Conservation (phyloP, 2,888 invertebrate species). For the Clusia tigrina region DNA sequence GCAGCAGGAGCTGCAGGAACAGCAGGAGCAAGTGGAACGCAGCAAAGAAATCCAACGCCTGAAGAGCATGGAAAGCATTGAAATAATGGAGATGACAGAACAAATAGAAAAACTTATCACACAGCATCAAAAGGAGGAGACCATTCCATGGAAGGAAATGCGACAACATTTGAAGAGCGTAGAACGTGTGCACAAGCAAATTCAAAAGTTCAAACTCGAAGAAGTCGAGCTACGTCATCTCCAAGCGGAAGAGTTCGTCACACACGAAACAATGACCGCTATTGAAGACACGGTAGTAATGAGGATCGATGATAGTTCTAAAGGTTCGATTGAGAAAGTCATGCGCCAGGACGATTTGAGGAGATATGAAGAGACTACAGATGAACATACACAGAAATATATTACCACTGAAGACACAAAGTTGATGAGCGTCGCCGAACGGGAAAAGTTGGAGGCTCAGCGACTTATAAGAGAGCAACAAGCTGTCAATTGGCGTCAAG, state of each 20-base stretch:
- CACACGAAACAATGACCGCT: conserved; percentile 67
- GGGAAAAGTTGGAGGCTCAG: conserved; percentile 59
- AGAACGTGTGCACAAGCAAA: conserved; percentile 62
- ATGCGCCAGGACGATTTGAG: conserved; percentile 56
- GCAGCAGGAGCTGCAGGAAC: conserved; percentile 47
- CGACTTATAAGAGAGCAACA: conserved; percentile 55
- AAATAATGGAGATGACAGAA: conserved; percentile 62
- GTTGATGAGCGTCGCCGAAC: conserved; percentile 60
- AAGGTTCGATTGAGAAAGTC: conserved; percentile 54
- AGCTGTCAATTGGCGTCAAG: conserved; percentile 57
- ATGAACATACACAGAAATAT: conserved; percentile 52
- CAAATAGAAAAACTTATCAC: conserved; percentile 61
- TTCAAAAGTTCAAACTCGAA: conserved; percentile 64
- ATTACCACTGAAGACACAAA: conserved; percentile 58
- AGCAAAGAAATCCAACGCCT: conserved; percentile 61
- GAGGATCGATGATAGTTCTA: conserved; percentile 64
- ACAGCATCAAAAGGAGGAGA: conserved; percentile 54
- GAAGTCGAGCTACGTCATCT: conserved; percentile 63
- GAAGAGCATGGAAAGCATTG: conserved; percentile 61
- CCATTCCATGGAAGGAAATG: conserved; percentile 63
- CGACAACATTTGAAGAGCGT: conserved; percentile 62
- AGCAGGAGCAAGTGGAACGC: conserved; percentile 63
- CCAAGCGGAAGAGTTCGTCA: conserved; percentile 47
- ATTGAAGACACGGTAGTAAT: conserved; percentile 70
- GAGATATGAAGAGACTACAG: conserved; percentile 50